Percentiles rank a stretch among this genome's conserved stretches.
These are phyloP conservation scores for Monochamus saltuarius DNA, from an alignment of 1,140 invertebrate species.

Conservation along the genomic window DNA sequence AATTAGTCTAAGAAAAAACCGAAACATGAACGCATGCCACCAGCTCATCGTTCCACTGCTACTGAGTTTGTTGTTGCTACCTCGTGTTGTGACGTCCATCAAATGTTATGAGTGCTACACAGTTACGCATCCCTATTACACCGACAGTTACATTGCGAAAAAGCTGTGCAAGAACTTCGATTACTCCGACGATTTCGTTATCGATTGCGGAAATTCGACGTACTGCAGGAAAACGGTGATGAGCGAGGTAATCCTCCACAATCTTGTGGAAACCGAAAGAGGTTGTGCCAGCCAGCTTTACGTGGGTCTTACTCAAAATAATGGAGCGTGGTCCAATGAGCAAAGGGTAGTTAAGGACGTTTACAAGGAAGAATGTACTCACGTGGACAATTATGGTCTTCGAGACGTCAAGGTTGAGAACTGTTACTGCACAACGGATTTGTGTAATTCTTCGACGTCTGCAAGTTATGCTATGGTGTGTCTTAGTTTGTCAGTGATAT, in stretches of 20 bases:
- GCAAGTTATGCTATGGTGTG: no score
- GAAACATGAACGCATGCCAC: no score
- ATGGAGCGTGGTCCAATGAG: conserved; percentile 1
- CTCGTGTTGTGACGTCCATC: conserved; percentile 1
- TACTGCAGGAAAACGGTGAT: conserved; percentile 9
- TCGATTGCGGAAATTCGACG: conserved; percentile 5
- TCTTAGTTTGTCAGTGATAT: no score
- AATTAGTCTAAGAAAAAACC: no score
- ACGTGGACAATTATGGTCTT: conserved; percentile 1
- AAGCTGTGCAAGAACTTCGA: conserved; percentile 13
- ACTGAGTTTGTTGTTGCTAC: no score
- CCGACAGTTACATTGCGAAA: no score
- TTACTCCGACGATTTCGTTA: conserved; percentile 1
- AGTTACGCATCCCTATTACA: not conserved
- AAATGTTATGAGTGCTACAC: conserved; percentile 12
- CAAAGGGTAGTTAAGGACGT: not conserved
- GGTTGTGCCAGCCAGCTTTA: conserved; percentile 10
- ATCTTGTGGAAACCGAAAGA: not conserved
- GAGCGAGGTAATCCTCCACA: not conserved
- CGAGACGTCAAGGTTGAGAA: not conserved
- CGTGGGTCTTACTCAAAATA: not conserved
- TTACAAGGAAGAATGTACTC: not conserved
- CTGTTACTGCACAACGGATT: conserved; percentile 9
- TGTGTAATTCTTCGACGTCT: conserved; percentile 1
- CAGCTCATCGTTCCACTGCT: no score